Evolutionary conservation across 2,888 invertebrate species (phyloP).

Genomic region (Glyphotaelius pellucidus): DNA sequence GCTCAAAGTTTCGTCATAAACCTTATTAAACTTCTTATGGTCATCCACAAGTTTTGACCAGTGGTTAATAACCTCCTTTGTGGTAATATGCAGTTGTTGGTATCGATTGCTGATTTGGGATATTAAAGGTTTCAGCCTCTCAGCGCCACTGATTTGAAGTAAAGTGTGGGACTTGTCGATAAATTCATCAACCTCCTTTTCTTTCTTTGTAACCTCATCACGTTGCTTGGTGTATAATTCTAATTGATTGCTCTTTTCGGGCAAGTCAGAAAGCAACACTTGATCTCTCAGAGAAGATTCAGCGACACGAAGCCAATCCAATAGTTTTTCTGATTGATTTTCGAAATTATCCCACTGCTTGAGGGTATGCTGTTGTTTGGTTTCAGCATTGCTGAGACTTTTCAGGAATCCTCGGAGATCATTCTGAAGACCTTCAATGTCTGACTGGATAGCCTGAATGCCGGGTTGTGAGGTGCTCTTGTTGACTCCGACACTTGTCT

Average conservation of each 20-base stretch:
- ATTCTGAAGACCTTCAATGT: conserved; percentile 83
- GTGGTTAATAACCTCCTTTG: conserved; percentile 91
- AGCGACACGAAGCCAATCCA: conserved; percentile 90
- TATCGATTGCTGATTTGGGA: conserved; percentile 94
- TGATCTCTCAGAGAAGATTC: conserved; percentile 93
- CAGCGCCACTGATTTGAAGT: conserved; percentile 89
- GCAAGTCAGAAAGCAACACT: conserved; percentile 86
- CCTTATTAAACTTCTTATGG: conserved; percentile 87
- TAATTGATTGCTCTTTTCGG: conserved; percentile 88
- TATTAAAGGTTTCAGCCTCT: conserved; percentile 90
- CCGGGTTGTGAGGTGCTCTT: conserved; percentile 91
- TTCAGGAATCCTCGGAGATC: conserved; percentile 82
- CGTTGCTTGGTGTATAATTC: conserved; percentile 85
- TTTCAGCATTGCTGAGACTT: conserved; percentile 83
- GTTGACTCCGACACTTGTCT: conserved; percentile 81
- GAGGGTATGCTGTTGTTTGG: conserved; percentile 85
- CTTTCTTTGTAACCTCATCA: conserved; percentile 86
- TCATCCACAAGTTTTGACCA: conserved; percentile 91
- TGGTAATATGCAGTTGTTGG: conserved; percentile 86
- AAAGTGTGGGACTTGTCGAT: conserved; percentile 93
- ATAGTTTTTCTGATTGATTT: conserved; percentile 85
- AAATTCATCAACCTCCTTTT: conserved; percentile 91
- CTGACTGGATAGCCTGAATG: conserved; percentile 83
- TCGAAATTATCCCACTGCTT: conserved; percentile 94
- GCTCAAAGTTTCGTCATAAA: conserved; percentile 83